Base-by-base conservation (phyloP, 1,140 invertebrate species). In the Zaprionus nigranus region DNA sequence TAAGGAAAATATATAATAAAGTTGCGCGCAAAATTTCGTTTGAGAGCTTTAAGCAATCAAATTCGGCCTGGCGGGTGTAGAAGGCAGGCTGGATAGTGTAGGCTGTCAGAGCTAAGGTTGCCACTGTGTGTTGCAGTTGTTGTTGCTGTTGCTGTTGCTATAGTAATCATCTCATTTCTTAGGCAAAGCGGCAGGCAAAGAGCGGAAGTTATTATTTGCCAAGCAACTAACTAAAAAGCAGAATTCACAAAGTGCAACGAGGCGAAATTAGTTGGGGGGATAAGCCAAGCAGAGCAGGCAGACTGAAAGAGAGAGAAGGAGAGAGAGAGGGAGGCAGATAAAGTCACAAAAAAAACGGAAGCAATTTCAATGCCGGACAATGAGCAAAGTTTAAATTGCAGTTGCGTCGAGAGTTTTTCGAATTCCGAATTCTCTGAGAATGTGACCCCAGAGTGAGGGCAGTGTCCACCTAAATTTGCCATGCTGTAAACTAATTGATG, bases 171-270 rank as follows among this genome's bases (percentile, higher is more conserved):
- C 59, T 77, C 63, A 77, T 54, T 77, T 62, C 58, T 59, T 63
- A 73, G 75, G 56, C 75, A 77, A 76, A 77, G 69, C 54, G 38
- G 46, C 71, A 74, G 58, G 28, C 71, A 61, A 61, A 74, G 13
- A 38, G 71, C 76, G 76, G 65, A 75, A 78, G 76, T 70, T 75
- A 78, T 78, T 75, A 78, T 78, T 75, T 78, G 71, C 65, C 40
- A 61, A 57, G 65, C 60, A 75, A 78, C 64, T 64, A 68, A 69
- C 59, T 59, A 63, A 68, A 78, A 68, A 38, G 59, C 43, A 24
- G 53, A 73, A 73, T 67, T 71, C 65, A 77, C 61, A 56, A 72
- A 76, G 68, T 71, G 57, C 69, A 40, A 40, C 68, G 36, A 57
- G 62, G 51, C 36, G 58, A 77, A 77, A 73, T 73, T 77, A 73